These are phyloP conservation scores for Cylloceria caligata DNA, from an alignment of 2,888 invertebrate species.

Conservation along the genomic window DNA sequence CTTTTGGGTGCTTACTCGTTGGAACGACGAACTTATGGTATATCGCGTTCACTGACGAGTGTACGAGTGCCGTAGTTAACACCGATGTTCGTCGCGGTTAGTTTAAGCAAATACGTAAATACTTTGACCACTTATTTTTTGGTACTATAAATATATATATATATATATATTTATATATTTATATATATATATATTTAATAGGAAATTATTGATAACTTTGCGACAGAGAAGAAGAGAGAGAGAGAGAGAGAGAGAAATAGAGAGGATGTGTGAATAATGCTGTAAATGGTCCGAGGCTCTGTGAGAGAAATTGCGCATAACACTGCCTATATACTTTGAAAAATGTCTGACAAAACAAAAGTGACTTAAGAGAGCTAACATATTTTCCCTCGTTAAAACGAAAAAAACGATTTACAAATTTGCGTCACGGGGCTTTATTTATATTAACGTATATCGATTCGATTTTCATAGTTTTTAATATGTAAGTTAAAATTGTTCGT, in stretches of 20 bases:
- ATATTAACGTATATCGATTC: not conserved
- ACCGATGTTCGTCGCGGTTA: conserved; percentile 49
- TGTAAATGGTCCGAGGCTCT: conserved; percentile 32
- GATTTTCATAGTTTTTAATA: not conserved
- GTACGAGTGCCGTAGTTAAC: conserved; percentile 42
- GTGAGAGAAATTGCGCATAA: conserved; percentile 26
- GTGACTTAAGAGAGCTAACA: conserved; percentile 43
- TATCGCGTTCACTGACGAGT: conserved; percentile 14
- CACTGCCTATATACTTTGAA: conserved; percentile 64
- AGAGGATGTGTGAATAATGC: conserved; percentile 35
- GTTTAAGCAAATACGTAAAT: conserved; percentile 67
- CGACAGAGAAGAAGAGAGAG: not conserved
- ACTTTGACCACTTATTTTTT: conserved; percentile 69
- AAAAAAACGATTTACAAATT: conserved; percentile 28
- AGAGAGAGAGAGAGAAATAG: conserved; percentile 22
- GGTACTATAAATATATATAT: conserved; percentile 63
- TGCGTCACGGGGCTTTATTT: not conserved
- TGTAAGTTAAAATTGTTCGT: not conserved
- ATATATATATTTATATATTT: too few species aligned
- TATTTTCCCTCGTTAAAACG: conserved; percentile 36
- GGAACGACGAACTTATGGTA: conserved; percentile 21
- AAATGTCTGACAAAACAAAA: conserved; percentile 45
- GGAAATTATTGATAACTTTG: conserved; percentile 31
- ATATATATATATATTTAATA: conserved; percentile 52
- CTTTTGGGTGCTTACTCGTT: not conserved